These are phyloP conservation scores for Orchesellides sinensis DNA, from an alignment of 2,888 invertebrate species.

Conservation along the genomic window DNA sequence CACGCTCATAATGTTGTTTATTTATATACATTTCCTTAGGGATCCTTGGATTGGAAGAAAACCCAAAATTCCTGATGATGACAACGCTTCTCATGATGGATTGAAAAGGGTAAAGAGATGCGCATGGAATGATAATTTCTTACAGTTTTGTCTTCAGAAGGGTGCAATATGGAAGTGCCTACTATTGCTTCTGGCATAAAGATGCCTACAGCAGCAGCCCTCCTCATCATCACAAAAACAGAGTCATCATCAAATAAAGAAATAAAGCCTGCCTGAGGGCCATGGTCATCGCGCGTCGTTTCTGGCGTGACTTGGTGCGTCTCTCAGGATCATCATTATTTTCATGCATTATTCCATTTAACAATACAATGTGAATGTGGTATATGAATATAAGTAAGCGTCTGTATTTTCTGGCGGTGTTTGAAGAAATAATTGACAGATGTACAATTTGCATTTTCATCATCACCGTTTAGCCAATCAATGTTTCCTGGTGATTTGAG, in stretches of 20 bases:
- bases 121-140: neutral
- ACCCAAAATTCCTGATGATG: neutral
- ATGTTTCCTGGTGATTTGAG: too few relatives aligned
- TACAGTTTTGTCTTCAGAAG: neutral
- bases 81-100: neutral
- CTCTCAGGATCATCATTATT: neutral
- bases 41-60: neutral
- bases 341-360: neutral
- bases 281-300: too few relatives aligned
- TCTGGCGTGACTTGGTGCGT: slow-evolving; percentile 51
- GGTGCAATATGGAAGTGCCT: too few relatives aligned
- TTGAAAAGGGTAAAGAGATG: neutral
- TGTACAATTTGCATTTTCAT: neutral
- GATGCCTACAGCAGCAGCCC: neutral
- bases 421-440: neutral
- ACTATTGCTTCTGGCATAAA: neutral
- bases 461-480: too few relatives aligned
- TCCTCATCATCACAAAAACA: slow-evolving; percentile 3
- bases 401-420: too few relatives aligned
- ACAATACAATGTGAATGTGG: too few relatives aligned
- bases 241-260: neutral
- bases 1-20: neutral
- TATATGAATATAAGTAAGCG: too few relatives aligned
- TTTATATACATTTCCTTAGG: neutral
- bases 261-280: slow-evolving; percentile 49